Percentiles rank a stretch among this genome's conserved stretches.
Evolutionary conservation across 2,797 vertebrate species (phyloP).

Genomic region (Micromesistius poutassou): DNA sequence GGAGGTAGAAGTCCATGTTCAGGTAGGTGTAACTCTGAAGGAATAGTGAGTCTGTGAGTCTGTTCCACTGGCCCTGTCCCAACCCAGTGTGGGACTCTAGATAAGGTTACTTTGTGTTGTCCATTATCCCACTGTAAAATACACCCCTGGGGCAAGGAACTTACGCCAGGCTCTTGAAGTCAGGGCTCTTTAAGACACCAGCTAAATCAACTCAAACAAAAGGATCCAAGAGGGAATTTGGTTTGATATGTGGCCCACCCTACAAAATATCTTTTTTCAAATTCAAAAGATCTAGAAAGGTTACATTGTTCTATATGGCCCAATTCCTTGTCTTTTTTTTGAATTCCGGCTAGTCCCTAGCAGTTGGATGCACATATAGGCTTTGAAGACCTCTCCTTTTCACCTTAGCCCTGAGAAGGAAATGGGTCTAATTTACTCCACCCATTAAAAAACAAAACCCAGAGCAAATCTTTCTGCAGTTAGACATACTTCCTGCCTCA

Average conservation of each 20-base stretch:
- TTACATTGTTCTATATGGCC: no score
- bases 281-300: no score
- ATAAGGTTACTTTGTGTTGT: conserved; percentile 63
- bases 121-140: conserved; percentile 59
- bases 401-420: no score
- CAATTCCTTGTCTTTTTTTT: no score
- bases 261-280: background rate
- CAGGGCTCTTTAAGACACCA: conserved; percentile 30
- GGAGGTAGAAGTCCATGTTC: background rate
- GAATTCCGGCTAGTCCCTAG: background rate
- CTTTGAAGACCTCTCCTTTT: no score
- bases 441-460: background rate
- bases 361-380: background rate
- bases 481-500: no score
- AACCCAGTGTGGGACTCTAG: conserved; percentile 43
- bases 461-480: no score
- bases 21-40: background rate
- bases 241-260: background rate
- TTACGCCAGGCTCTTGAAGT: conserved; percentile 9
- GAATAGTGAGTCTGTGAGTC: conserved; percentile 18
- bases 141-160: conserved; percentile 52
- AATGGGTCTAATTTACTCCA: no score
- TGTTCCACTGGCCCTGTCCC: conserved; percentile 46
- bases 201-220: conserved; percentile 46
- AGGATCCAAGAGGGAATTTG: conserved; percentile 29